Evolutionary conservation across 2,888 invertebrate genomes (phyloP), one percentile per base, ranked within the genome.

Genomic region (Tipula lateralis): DNA sequence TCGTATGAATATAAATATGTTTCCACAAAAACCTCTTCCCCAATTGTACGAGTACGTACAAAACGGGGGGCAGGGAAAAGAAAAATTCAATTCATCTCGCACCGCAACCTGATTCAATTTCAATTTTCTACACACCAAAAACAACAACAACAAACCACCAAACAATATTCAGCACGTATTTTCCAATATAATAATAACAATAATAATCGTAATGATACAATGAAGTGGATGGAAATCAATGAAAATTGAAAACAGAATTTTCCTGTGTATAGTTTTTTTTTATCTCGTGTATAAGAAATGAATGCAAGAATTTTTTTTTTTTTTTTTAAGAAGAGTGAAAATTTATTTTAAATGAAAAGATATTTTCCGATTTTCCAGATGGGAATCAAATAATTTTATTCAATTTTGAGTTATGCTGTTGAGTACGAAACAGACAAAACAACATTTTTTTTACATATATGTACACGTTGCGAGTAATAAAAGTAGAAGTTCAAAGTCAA

Each of bases 171-270:
- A 50, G 50, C 50, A 50, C 66, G 66, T 66, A 66, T 66, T 66
- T 66, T 66, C 66, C 66, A 66, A 66, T 66, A 39, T 39, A 66
- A 66, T 66, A 66, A 66, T 66, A 39, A 39, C n/a, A 16, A 16
- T 19, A 66, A 66, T 66, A 66, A 66, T 66, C 66, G 66, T 66
- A 66, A 66, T 66, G 66, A 66, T 66, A 66, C 19, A 24, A 66
- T 66, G 66, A 66, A 66, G 66, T 66, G 66, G 66, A 66, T 66
- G 66, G 66, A 66, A 66, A 66, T 66, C 66, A 66, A 66, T 66
- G 66, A 7, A 66, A 66, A 66, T 66, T 66, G 66, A 24, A 66
- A 66, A 66, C 66, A 66, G 24, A 66, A 66, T 66, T 66, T 66
- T 66, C 24, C 66, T 66, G 66, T 66, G n/a, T n/a, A n/a, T n/a